A percentile compares a stretch with the other conserved stretches of the same genome.
Conservation (phyloP, 2,888 invertebrate species). For the Muscina levida region DNA sequence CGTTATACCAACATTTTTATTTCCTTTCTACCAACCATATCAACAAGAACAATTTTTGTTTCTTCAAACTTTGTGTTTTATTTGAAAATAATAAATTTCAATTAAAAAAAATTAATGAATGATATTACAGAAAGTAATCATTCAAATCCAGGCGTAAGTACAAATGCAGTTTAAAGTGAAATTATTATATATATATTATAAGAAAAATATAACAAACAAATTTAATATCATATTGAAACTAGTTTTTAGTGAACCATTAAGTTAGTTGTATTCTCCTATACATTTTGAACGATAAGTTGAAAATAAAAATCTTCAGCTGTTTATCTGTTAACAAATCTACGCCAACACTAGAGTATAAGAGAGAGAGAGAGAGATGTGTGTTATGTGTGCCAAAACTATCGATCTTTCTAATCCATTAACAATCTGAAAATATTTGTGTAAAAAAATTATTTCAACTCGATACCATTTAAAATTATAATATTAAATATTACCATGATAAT, state of each 20-base stretch:
- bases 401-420: neutral
- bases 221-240: slow-evolving; percentile 58
- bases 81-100: slow-evolving; percentile 31
- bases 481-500: too few relatives aligned
- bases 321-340: slow-evolving; percentile 25
- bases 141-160: slow-evolving; percentile 77
- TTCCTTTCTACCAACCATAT: neutral
- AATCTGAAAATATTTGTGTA: slow-evolving; percentile 13
- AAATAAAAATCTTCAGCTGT: slow-evolving; percentile 53
- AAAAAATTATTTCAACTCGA: too few relatives aligned
- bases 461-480: too few relatives aligned
- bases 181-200: slow-evolving; percentile 67
- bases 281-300: slow-evolving; percentile 34
- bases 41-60: neutral
- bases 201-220: slow-evolving; percentile 8
- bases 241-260: slow-evolving; percentile 43
- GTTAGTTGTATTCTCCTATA: slow-evolving; percentile 46
- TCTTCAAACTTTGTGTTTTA: slow-evolving; percentile 34
- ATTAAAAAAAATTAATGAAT: slow-evolving; percentile 26
- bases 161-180: slow-evolving; percentile 80
- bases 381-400: slow-evolving; percentile 32
- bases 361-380: slow-evolving; percentile 7
- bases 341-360: slow-evolving; percentile 9
- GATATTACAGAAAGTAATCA: slow-evolving; percentile 40
- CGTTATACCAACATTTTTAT: slow-evolving; percentile 16